Base-by-base conservation (phyloP, 2,113 vertebrate genomes). In the Geothlypis trichas region DNA sequence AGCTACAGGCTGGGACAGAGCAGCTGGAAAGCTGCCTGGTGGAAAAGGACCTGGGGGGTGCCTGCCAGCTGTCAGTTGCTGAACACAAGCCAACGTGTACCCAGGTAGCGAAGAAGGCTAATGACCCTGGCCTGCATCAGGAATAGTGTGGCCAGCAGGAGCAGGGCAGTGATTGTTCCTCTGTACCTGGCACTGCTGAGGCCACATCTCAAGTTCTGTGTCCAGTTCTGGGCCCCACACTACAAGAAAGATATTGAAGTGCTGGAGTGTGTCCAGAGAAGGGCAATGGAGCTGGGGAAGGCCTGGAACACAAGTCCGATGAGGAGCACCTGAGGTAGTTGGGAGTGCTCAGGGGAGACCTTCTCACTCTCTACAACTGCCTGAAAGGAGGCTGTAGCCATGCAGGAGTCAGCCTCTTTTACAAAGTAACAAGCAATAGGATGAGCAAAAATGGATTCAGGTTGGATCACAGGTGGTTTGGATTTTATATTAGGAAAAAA, bases 31-130 rank as follows among this genome's bases (percentile, higher is more conserved):
- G 44, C 13, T n/a, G 26, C 26, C 26, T 5, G 4, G 26, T 9
- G 2, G 31, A 42, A 76, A 76, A 86, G 44, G 37, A 21, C 22
- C 9, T 15, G 13, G 5, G 6, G 9, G 9, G 11, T 31, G 31
- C 42, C 44, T 33, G 44, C 4, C 8, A 7, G 44, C 6, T 67
- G 37, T 9, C 63, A 68, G 46, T 1, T 11, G 21, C 11, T 59
- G 14, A 76, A 44, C 11, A 27, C 0, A 1, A 68, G 27, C 26
- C 37, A 52, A 7, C 0, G 0, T 22, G 11, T 14, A 21, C 11
- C 44, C 62, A 67, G 26, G 16, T 42, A 16, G 31, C 62, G 42
- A 86, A 51, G 26, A 51, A 68, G 27, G 26, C 26, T 11, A 51
- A 26, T 26, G 30, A 28, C 9, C 6, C 31, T 3, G 7, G 21